A percentile compares a stretch with the other conserved stretches of the same genome.
Conservation (phyloP, 2,797 vertebrate species). For the Chanos chanos region DNA sequence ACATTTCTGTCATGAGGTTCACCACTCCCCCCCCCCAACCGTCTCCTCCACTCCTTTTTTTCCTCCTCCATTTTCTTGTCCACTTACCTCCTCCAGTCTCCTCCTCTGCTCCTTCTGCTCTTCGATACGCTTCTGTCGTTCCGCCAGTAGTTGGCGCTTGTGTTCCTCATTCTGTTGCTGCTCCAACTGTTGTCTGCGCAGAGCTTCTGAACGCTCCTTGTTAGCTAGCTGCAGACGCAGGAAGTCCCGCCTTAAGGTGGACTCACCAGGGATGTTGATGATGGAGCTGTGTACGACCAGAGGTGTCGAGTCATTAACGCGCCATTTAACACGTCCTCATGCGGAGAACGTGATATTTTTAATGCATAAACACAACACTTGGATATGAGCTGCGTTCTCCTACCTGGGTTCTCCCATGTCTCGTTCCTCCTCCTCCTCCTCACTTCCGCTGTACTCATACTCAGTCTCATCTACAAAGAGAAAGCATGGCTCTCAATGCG, state of each 20-base stretch:
- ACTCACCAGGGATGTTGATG: constrained; percentile 95
- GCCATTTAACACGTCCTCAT: background rate
- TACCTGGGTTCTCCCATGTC: constrained; percentile 90
- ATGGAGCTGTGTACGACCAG: constrained; percentile 78
- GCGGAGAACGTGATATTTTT: too few species aligned
- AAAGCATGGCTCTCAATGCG: background rate
- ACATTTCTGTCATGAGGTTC: background rate
- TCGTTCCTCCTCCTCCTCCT: constrained; percentile 94
- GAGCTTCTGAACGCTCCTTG: constrained; percentile 93
- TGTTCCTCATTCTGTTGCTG: constrained; percentile 99
- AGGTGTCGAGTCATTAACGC: background rate
- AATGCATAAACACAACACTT: background rate
- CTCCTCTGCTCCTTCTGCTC: constrained; percentile 97
- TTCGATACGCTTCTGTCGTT: constrained; percentile 96
- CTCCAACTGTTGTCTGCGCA: constrained; percentile 92
- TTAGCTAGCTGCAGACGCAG: constrained; percentile 94
- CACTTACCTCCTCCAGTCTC: constrained; percentile 88
- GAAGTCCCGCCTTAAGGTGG: constrained; percentile 92
- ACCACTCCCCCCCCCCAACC: constrained; percentile 74
- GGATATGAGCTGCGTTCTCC: background rate
- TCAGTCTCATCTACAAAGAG: constrained; percentile 87
- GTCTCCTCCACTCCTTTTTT: constrained; percentile 83
- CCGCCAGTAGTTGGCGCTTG: constrained; percentile 92
- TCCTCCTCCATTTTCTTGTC: constrained; percentile 90
- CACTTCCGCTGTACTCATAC: constrained; percentile 96